phyloP scores from a whole-genome alignment of 2,113 vertebrate genomes.

The Tenebrosternarchus preto region DNA sequence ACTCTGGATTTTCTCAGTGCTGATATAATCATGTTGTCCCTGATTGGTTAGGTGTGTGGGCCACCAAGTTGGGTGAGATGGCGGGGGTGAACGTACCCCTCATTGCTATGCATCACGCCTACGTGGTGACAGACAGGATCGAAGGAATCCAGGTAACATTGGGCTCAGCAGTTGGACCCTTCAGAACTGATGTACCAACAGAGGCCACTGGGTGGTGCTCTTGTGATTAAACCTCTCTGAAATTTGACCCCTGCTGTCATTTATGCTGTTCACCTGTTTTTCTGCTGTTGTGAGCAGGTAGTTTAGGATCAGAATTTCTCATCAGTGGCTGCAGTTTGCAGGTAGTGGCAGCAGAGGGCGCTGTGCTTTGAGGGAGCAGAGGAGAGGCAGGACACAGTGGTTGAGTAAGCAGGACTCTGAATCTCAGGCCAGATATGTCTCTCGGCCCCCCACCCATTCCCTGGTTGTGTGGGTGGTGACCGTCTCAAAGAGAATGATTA shows the following conservation, averaged over 20 bases:
- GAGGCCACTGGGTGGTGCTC: too few relatives aligned
- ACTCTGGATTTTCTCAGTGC: neutral
- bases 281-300: too few relatives aligned
- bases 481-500: constrained; percentile 16
- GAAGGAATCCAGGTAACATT: constrained; percentile 89
- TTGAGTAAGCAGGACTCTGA: neutral
- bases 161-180: neutral
- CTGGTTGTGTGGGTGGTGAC: constrained; percentile 3
- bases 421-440: neutral
- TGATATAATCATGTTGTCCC: too few relatives aligned
- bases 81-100: constrained; percentile 90
- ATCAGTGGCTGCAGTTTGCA: neutral
- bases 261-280: neutral
- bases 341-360: neutral
- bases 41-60: constrained; percentile 86
- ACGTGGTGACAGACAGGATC: constrained; percentile 93
- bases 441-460: neutral
- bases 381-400: neutral
- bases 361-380: neutral
- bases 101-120: constrained; percentile 92
- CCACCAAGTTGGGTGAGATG: constrained; percentile 83
- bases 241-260: too few relatives aligned
- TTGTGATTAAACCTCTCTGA: too few relatives aligned
- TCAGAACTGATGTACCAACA: too few relatives aligned
- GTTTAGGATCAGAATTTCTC: too few relatives aligned